Base-by-base conservation (phyloP, 2,113 vertebrate species). In the Halichoerus grypus region DNA sequence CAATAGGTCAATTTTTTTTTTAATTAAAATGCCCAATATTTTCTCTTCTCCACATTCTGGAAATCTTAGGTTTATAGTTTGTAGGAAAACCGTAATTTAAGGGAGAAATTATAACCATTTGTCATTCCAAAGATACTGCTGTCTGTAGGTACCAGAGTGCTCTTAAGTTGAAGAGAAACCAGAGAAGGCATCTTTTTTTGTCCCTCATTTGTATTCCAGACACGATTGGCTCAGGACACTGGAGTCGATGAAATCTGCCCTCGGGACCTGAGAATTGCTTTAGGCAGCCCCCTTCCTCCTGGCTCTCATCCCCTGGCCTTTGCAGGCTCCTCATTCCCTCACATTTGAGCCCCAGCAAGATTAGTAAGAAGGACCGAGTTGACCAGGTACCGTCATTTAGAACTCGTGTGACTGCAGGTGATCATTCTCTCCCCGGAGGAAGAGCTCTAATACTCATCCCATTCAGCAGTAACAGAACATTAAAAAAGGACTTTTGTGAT, bases 41-140 rank as follows among this genome's bases (percentile, higher is more conserved):
- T 91, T 83, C 77, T 83, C 81, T 91, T 93, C 76, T 90, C 69
- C 74, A 83, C 87, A 93, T 93, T 94, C 84, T 96, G 21, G 79
- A 94, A 87, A 53, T 39, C 24, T 65, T 69, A 67, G 31, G 11
- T 88, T 83, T 53, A 89, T 39, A 42, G 85, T 87, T 84, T 82
- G 5, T 57, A 86, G 69, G 33, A 51, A 95, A 88, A 67, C 7
- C 46, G 15, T 82, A 74, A 92, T 67, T 90, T 61, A 93, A 76
- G 61, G 31, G 69, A 93, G 39, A 91, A 80, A 88, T 88, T 53
- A 55, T 46, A 91, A 83, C 61, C 69, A 83, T 59, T 82, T 59
- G 28, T 90, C 67, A 82, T 87, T 88, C 31, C 51, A 26, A 55
- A 94, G 59, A 46, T 16, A 87, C 4, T n/a, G 33, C 67, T 87